Base-by-base conservation (phyloP, 2,888 invertebrate genomes). In the Artemia sinica region DNA sequence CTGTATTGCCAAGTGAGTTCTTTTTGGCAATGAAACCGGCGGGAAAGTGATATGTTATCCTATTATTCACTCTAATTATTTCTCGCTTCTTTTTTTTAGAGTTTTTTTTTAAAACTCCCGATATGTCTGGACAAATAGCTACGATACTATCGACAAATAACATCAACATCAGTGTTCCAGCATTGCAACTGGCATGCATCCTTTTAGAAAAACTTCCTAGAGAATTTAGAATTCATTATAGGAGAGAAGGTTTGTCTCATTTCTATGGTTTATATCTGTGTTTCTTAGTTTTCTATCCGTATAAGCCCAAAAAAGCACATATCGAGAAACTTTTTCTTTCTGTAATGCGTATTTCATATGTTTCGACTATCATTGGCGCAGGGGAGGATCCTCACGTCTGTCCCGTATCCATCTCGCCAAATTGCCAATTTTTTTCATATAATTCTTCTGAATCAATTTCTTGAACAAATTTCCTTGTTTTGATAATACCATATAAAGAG, bases 141-240 rank as follows among this genome's bases (percentile, higher is more conserved):
- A 94, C 94, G 70, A 97, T 97, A 95, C 86, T 97, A 85, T 94
- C 95, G 1, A 95, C 95, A 7, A 90, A 88, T 77, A 97, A 97
- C 81, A 82, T 97, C 72, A 86, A 94, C 75, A 94, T 97, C 76
- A 93, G 96, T 65, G 95, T 97, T 67, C 94, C 94, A 69, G 94
- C 96, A 65, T 81, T 97, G 68, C 97, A 98, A 80, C 89, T 98
- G 85, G 93, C 94, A 8, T 91, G 93, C 78, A 91, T 97, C 74
- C 81, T 98, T 71, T 94, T 97, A 91, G 89, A 91, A 78, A 94
- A 96, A 76, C 80, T 98, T 74, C 94, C 96, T 0, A 89, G 94
- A 72, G 87, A 95, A 70, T 98, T 97, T 81, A 89, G 88, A 67
- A 87, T 91, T 71, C 93, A 94, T 81, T 98, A 98, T 80, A 85